Conservation (phyloP, 1,140 invertebrate genomes). For the Zaprionus gabonicus region DNA sequence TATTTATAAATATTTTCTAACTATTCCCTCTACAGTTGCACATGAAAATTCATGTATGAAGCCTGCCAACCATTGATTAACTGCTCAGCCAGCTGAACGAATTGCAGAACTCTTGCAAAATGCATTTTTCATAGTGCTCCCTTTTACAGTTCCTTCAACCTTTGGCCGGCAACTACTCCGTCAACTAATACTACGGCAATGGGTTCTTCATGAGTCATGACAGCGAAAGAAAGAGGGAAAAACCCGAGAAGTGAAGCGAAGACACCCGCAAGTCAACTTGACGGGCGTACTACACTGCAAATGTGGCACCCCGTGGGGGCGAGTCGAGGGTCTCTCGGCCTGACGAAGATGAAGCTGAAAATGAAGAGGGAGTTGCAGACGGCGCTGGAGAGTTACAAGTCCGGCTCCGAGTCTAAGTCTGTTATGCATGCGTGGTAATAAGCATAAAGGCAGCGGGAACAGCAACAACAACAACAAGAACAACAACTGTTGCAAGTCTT, state of each 20-base stretch:
- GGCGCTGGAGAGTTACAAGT: constrained; percentile 14
- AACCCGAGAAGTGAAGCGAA: constrained; percentile 13
- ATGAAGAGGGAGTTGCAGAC: neutral
- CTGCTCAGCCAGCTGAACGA: neutral
- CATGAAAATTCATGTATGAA: neutral
- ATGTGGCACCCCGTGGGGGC: constrained; percentile 61
- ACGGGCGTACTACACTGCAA: constrained; percentile 43
- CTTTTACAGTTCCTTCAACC: constrained; percentile 11
- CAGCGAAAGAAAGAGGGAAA: constrained; percentile 1
- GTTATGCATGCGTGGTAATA: constrained; percentile 80
- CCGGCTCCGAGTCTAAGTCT: constrained; percentile 42
- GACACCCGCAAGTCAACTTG: constrained; percentile 49
- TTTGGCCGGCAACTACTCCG: neutral
- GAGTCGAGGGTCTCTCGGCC: constrained; percentile 18
- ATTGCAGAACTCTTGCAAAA: neutral
- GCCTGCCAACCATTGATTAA: neutral
- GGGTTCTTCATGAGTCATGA: constrained; percentile 28
- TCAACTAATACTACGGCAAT: neutral
- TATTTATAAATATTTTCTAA: neutral
- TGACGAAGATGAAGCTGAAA: constrained; percentile 9
- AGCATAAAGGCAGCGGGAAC: constrained; percentile 64
- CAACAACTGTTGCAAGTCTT: constrained; percentile 15
- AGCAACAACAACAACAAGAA: constrained; percentile 18
- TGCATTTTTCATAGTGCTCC: constrained; percentile 8
- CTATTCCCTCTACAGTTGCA: neutral